Evolutionary conservation across 2,797 vertebrate genomes (phyloP).

Genomic region (Danio aesculapii): DNA sequence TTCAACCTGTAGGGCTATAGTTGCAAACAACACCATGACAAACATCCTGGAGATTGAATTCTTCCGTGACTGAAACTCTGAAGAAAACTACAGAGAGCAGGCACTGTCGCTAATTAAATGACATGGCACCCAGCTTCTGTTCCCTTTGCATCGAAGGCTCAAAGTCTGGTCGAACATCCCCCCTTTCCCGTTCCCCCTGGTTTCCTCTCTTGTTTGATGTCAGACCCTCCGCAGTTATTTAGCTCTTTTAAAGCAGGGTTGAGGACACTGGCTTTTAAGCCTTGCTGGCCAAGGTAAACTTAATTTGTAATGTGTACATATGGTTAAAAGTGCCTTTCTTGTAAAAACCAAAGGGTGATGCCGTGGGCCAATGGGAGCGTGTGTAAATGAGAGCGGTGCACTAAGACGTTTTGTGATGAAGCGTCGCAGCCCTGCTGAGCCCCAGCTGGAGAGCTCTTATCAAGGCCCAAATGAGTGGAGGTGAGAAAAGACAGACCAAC

Average conservation of each 20-base stretch:
- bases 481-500: conserved; percentile 66
- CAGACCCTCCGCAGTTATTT: conserved; percentile 65
- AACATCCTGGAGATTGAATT: conserved; percentile 41
- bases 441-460: conserved; percentile 62
- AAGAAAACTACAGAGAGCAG: conserved; percentile 27
- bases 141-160: conserved; percentile 26
- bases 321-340: conserved; percentile 71
- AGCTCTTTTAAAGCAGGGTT: conserved; percentile 69
- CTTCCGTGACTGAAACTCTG: conserved; percentile 37
- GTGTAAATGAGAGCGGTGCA: conserved; percentile 54
- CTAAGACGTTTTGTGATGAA: conserved; percentile 48
- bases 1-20: conserved; percentile 42
- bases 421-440: conserved; percentile 52
- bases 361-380: conserved; percentile 53
- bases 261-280: conserved; percentile 73
- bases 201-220: conserved; percentile 72
- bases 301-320: conserved; percentile 73
- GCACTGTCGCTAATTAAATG: conserved; percentile 47
- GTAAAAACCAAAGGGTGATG: conserved; percentile 67
- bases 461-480: conserved; percentile 65
- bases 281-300: conserved; percentile 76
- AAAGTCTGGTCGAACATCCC: conserved; percentile 46
- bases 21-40: conserved; percentile 53
- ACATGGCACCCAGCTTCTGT: conserved; percentile 48
- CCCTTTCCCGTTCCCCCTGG: conserved; percentile 40